Conservation (phyloP, 2,888 invertebrate genomes). For the Pyrrhosoma nymphula region DNA sequence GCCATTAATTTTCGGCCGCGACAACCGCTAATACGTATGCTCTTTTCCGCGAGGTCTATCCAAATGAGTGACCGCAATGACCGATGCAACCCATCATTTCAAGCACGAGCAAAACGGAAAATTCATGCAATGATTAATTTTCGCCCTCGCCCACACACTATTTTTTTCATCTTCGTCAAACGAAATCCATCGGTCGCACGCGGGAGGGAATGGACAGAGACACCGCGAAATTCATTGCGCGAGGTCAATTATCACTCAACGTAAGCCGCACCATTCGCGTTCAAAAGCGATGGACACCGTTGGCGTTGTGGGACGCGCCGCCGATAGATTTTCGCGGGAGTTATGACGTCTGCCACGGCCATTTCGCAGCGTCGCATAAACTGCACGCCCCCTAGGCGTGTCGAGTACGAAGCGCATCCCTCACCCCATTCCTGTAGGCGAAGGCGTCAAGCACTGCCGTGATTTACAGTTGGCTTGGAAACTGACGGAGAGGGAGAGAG, state of each 20-base stretch:
- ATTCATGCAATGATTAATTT: not conserved
- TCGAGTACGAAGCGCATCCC: not conserved
- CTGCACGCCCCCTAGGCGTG: not conserved
- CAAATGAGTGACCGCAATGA: not conserved
- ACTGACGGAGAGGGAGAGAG: not conserved
- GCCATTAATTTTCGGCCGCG: not conserved
- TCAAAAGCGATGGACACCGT: not conserved
- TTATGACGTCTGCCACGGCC: not conserved
- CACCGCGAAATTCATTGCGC: constrained; percentile 3
- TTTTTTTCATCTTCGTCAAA: not conserved
- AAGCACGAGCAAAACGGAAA: not conserved
- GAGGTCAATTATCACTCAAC: not conserved
- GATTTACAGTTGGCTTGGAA: not conserved
- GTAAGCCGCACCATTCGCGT: not conserved
- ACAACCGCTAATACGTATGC: not conserved
- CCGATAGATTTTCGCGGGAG: not conserved
- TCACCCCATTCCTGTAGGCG: not conserved
- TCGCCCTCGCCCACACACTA: not conserved
- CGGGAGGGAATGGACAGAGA: not conserved
- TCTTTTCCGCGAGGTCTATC: not conserved
- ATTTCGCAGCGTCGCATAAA: not conserved
- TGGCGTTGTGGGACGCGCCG: not conserved
- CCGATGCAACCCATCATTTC: not conserved
- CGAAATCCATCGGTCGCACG: not conserved
- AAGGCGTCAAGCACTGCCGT: not conserved